A percentile compares a stretch with the other conserved stretches of the same genome.
These are phyloP conservation scores for Sebastes iracundus DNA, from an alignment of 2,797 vertebrate genomes.

Conservation along the genomic window DNA sequence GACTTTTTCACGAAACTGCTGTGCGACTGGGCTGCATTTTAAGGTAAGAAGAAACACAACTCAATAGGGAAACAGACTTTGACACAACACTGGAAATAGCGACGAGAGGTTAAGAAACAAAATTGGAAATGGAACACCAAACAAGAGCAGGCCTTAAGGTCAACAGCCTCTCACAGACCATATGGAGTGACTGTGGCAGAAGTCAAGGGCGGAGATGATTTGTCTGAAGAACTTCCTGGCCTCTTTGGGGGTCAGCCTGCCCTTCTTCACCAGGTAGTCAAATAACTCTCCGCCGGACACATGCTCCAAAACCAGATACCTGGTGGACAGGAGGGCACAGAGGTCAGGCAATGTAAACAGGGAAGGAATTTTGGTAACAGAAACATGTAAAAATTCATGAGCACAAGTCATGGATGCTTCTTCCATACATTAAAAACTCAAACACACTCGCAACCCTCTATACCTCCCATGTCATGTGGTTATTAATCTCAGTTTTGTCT, in stretches of 20 bases:
- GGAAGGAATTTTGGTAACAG: not conserved
- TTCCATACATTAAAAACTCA: not conserved
- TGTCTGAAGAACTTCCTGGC: slow-evolving; percentile 94
- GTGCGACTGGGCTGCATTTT: no score
- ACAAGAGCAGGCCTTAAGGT: not conserved
- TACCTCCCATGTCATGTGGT: not conserved
- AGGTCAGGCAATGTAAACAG: not conserved
- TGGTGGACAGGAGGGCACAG: slow-evolving; percentile 46
- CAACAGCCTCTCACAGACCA: slow-evolving; percentile 77
- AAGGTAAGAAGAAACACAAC: not conserved
- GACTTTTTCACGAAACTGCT: no score
- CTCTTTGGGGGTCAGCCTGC: slow-evolving; percentile 91
- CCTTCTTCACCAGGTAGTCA: slow-evolving; percentile 94
- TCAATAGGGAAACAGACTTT: not conserved
- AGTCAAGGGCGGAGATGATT: slow-evolving; percentile 93
- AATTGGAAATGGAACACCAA: not conserved
- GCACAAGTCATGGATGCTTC: not conserved
- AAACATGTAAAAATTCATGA: not conserved
- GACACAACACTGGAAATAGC: not conserved
- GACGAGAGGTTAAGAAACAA: not conserved
- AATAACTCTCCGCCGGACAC: slow-evolving; percentile 93
- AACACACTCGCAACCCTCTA: not conserved
- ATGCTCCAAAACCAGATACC: slow-evolving; percentile 93
- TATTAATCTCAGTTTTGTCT: slow-evolving; percentile 5
- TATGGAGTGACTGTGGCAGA: slow-evolving; percentile 94